phyloP scores from a whole-genome alignment of 2,888 invertebrate species.

The Oegoconia quadripuncta region DNA sequence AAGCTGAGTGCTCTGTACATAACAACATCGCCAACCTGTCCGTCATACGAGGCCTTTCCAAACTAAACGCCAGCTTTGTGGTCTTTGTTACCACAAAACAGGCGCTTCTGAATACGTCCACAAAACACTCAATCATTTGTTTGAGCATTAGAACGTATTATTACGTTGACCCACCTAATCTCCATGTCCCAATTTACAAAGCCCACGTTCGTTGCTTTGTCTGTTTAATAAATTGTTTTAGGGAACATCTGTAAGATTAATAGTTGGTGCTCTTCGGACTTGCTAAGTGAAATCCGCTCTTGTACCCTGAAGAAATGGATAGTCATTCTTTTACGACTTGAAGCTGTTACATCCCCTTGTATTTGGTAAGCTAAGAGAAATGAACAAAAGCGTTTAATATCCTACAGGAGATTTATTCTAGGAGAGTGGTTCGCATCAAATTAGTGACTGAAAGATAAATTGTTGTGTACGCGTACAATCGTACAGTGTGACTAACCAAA shows the following conservation, averaged over 20 bases:
- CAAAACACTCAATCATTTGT: constrained; percentile 44
- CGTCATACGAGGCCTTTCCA: neutral
- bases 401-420: too few species aligned
- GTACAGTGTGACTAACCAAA: too few species aligned
- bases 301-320: constrained; percentile 38
- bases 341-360: neutral
- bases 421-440: too few species aligned
- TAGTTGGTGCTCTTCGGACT: constrained; percentile 58
- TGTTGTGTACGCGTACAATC: too few species aligned
- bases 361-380: too few species aligned
- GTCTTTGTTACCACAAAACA: constrained; percentile 30
- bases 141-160: constrained; percentile 39
- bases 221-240: constrained; percentile 65
- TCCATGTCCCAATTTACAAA: constrained; percentile 53
- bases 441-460: too few species aligned
- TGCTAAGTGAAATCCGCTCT: constrained; percentile 57
- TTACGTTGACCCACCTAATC: constrained; percentile 53
- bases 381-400: too few species aligned
- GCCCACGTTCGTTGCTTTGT: constrained; percentile 48
- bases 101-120: constrained; percentile 22
- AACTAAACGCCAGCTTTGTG: constrained; percentile 1
- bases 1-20: constrained; percentile 8
- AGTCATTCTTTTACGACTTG: constrained; percentile 27
- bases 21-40: constrained; percentile 2
- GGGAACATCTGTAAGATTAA: constrained; percentile 68